Conservation (phyloP, 1,140 invertebrate genomes). For the Bombus haemorrhoidalis region DNA sequence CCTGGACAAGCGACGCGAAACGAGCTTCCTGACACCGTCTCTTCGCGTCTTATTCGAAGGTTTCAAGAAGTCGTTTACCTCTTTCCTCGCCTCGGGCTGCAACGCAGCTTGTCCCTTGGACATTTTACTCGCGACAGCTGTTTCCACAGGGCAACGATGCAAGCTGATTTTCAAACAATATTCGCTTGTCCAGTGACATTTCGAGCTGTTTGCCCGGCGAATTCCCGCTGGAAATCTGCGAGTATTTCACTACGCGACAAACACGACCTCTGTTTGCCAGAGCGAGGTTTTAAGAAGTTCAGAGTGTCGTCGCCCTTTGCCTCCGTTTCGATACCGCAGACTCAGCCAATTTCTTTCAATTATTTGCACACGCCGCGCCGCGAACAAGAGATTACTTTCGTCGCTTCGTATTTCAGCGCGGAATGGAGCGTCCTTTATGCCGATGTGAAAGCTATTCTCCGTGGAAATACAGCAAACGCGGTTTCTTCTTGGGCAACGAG, state of each 20-base stretch:
- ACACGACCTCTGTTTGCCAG: neutral
- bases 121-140: neutral
- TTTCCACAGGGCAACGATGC: too few relatives aligned
- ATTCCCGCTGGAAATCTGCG: constrained; percentile 55
- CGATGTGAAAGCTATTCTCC: neutral
- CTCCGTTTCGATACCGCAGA: neutral
- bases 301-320: neutral
- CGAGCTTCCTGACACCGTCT: too few relatives aligned
- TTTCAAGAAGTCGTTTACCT: too few relatives aligned
- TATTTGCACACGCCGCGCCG: neutral
- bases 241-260: neutral
- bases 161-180: constrained; percentile 11
- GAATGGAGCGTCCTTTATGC: neutral
- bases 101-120: neutral
- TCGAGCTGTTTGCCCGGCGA: neutral
- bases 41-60: too few relatives aligned
- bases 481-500: too few relatives aligned
- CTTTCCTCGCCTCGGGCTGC: too few relatives aligned
- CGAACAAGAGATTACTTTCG: neutral
- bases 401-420: neutral
- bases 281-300: neutral
- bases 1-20: too few relatives aligned
- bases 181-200: neutral
- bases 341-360: neutral
- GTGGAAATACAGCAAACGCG: neutral